These are phyloP conservation scores for Jordanella pulchra DNA, from an alignment of 2,797 vertebrate species.

Conservation along the genomic window DNA sequence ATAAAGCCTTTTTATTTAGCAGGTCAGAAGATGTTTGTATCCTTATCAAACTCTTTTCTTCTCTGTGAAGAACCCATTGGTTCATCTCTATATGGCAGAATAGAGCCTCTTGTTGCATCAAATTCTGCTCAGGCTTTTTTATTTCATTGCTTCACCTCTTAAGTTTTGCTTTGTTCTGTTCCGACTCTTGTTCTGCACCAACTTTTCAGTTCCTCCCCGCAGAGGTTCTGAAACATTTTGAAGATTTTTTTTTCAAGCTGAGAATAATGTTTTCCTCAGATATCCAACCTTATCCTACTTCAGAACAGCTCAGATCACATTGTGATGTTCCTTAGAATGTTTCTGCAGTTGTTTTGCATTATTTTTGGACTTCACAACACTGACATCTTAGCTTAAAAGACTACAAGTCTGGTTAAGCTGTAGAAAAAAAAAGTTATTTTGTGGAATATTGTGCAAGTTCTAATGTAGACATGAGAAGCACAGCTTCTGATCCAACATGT, in stretches of 20 bases:
- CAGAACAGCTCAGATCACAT: conserved; percentile 1
- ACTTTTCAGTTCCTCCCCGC: neutral
- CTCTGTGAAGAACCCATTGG: neutral
- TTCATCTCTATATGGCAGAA: neutral
- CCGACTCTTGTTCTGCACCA: neutral
- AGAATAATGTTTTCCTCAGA: conserved; percentile 1
- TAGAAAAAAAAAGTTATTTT: neutral
- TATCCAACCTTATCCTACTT: neutral
- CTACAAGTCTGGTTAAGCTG: too few species aligned
- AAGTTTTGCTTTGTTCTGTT: conserved; percentile 1
- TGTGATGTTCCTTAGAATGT: neutral
- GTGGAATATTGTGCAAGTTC: neutral
- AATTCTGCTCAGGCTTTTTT: neutral
- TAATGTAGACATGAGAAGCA: neutral
- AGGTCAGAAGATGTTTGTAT: neutral
- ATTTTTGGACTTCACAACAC: neutral
- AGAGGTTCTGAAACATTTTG: neutral
- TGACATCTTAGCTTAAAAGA: neutral
- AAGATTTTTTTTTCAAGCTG: conserved; percentile 1
- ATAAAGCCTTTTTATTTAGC: too few species aligned
- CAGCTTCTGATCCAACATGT: neutral
- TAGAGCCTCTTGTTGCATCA: neutral
- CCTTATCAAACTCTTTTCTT: neutral
- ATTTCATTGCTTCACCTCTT: neutral
- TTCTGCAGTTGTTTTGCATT: neutral